phyloP scores from a whole-genome alignment of 2,113 vertebrate genomes.

The Pelodiscus sinensis region DNA sequence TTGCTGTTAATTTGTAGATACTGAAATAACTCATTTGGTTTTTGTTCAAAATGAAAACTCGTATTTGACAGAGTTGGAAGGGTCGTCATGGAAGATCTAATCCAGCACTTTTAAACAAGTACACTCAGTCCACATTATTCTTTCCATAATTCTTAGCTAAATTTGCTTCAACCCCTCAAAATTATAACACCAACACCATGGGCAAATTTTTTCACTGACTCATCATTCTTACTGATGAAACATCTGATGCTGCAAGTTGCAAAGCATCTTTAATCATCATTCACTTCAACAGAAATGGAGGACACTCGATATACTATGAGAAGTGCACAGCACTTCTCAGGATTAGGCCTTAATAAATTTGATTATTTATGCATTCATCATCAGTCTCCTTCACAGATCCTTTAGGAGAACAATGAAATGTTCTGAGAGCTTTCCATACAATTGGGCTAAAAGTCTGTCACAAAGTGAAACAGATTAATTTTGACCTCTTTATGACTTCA shows the following conservation, averaged over 20 bases:
- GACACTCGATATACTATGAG: not conserved
- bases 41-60: not conserved
- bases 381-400: not conserved
- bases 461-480: not conserved
- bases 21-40: not conserved
- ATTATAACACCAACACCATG: not conserved
- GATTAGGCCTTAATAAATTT: not conserved
- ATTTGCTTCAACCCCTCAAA: not conserved
- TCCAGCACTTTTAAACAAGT: not conserved
- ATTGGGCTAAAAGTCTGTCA: not conserved
- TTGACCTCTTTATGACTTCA: not conserved
- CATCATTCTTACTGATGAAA: not conserved
- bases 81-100: not conserved
- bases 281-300: not conserved
- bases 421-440: not conserved
- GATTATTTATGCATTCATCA: not conserved
- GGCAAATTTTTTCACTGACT: not conserved
- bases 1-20: too few species aligned
- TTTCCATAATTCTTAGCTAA: not conserved
- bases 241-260: not conserved
- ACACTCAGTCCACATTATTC: not conserved
- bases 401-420: not conserved
- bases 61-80: not conserved
- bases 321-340: not conserved
- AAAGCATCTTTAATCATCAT: not conserved